These are phyloP conservation scores for Okamejei kenojei DNA, from an alignment of 2,797 vertebrate genomes.

Conservation along the genomic window DNA sequence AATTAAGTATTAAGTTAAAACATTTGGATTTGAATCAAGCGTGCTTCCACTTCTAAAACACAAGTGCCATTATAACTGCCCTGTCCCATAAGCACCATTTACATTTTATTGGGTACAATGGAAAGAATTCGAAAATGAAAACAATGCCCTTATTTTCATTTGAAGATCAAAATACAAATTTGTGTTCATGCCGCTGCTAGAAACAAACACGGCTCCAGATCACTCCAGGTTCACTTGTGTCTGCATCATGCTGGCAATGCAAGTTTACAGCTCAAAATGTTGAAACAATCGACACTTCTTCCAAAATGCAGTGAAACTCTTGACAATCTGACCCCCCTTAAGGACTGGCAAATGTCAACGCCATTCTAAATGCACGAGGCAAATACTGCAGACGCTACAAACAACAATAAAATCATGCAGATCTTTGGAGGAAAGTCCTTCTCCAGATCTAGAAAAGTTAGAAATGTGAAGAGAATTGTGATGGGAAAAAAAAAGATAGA, in stretches of 20 bases:
- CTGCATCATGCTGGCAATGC: not conserved
- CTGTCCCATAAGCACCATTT: not conserved
- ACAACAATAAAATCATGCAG: too few species aligned
- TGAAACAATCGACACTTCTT: not conserved
- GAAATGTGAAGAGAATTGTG: too few species aligned
- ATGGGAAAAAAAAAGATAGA: too few species aligned
- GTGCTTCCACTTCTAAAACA: constrained; percentile 19
- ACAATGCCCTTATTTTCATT: constrained; percentile 16
- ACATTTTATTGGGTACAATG: not conserved
- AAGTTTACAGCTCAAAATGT: not conserved
- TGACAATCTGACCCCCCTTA: not conserved
- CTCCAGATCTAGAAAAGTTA: too few species aligned
- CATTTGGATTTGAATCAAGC: not conserved
- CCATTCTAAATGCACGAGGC: too few species aligned
- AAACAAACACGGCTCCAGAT: not conserved
- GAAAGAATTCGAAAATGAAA: not conserved
- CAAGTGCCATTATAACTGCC: too few species aligned
- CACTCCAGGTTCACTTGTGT: not conserved
- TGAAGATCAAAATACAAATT: not conserved
- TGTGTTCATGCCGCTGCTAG: not conserved
- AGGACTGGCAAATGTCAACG: too few species aligned
- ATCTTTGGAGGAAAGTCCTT: too few species aligned
- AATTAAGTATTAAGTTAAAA: not conserved
- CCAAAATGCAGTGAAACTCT: not conserved
- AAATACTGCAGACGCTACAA: too few species aligned